Evolutionary conservation across 2,113 vertebrate species (phyloP).

Genomic region (Perccottus glenii): DNA sequence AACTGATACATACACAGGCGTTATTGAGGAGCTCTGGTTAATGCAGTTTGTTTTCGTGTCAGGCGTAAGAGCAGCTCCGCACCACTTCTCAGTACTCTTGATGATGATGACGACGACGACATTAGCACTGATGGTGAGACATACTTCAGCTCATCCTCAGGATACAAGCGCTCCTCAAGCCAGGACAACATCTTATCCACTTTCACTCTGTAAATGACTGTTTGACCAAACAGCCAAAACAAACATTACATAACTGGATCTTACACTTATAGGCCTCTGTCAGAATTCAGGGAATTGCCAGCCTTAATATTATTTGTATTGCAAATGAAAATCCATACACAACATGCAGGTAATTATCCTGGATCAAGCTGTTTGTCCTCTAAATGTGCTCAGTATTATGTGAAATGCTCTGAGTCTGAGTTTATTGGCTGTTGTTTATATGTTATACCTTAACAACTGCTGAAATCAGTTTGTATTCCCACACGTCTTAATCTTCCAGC

Average conservation of each 20-base stretch:
- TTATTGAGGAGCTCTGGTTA: neutral
- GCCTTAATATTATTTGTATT: neutral
- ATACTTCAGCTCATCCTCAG: constrained; percentile 85
- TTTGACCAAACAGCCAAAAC: constrained; percentile 36
- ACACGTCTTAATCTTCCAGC: constrained; percentile 4
- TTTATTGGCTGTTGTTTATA: constrained; percentile 16
- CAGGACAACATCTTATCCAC: constrained; percentile 75
- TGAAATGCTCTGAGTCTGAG: constrained; percentile 28
- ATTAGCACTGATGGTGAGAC: constrained; percentile 90
- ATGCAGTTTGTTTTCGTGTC: neutral
- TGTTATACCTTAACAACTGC: constrained; percentile 7
- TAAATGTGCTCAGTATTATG: constrained; percentile 64
- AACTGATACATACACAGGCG: neutral
- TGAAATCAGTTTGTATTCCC: constrained; percentile 32
- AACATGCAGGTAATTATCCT: neutral
- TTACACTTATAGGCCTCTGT: constrained; percentile 17
- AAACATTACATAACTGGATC: constrained; percentile 1
- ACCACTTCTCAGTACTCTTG: constrained; percentile 83
- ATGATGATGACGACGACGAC: constrained; percentile 84
- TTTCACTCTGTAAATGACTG: constrained; percentile 55
- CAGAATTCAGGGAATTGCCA: constrained; percentile 11
- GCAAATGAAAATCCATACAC: constrained; percentile 5
- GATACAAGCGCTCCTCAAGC: constrained; percentile 82
- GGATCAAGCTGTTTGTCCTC: constrained; percentile 4
- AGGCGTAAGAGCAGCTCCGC: constrained; percentile 88